A percentile compares a stretch with the other conserved stretches of the same genome.
Evolutionary conservation across 2,797 vertebrate species (phyloP).

Genomic region (Cercopithecus petaurista): DNA sequence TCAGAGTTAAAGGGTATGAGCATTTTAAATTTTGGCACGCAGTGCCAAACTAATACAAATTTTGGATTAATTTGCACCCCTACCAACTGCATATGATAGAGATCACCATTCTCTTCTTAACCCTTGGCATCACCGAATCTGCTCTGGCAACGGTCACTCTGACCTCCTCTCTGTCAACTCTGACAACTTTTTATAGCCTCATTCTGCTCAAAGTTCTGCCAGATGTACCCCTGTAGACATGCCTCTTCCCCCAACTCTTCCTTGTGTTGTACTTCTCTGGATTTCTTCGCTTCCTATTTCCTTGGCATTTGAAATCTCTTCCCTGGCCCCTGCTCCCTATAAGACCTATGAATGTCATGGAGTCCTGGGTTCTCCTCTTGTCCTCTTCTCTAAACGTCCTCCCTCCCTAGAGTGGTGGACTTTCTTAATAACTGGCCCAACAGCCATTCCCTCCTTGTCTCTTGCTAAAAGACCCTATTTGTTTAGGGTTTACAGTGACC

Average conservation of each 20-base stretch:
- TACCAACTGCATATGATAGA: background rate
- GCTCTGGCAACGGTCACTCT: background rate
- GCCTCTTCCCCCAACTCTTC: background rate
- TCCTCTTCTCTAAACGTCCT: background rate
- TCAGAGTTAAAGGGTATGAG: conserved; percentile 37
- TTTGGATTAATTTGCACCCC: conserved; percentile 23
- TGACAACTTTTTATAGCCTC: background rate
- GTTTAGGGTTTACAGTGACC: background rate
- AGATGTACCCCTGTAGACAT: background rate
- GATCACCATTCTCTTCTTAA: background rate
- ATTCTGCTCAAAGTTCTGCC: background rate
- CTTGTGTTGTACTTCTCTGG: background rate
- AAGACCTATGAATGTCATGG: background rate
- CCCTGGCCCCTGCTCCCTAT: background rate
- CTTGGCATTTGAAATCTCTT: conserved; percentile 14
- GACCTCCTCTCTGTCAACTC: background rate
- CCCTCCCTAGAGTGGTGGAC: background rate
- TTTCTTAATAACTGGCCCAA: background rate
- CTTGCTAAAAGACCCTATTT: background rate
- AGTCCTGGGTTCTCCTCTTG: background rate
- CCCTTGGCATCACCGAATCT: background rate
- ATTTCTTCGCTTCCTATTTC: background rate
- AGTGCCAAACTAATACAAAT: conserved; percentile 17
- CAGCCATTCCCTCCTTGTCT: background rate
- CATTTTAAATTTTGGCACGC: conserved; percentile 23